These are phyloP conservation scores for Hypsopygia costalis DNA, from an alignment of 2,888 invertebrate genomes.

Conservation along the genomic window DNA sequence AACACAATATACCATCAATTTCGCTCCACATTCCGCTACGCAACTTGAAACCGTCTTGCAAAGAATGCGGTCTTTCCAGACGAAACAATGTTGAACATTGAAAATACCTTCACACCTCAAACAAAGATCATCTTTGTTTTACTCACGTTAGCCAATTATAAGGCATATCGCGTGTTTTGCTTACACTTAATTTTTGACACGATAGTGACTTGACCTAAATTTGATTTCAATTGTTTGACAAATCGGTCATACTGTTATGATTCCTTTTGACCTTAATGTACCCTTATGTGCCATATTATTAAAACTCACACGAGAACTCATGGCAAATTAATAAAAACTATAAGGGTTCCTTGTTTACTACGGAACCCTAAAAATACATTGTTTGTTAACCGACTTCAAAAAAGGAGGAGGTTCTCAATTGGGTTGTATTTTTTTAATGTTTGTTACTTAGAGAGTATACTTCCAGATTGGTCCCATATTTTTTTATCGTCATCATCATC, in stretches of 20 bases:
- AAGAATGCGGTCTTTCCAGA: constrained; percentile 1
- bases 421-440: too few relatives aligned
- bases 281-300: too few relatives aligned
- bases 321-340: too few relatives aligned
- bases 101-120: constrained; percentile 8
- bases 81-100: constrained; percentile 8
- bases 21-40: constrained; percentile 5
- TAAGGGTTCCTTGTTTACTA: too few relatives aligned
- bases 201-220: constrained; percentile 9
- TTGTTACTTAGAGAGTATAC: too few relatives aligned
- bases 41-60: constrained; percentile 1
- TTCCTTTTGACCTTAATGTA: constrained; percentile 7
- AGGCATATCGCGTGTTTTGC: constrained; percentile 9
- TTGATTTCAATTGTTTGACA: constrained; percentile 9
- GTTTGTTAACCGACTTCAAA: too few relatives aligned
- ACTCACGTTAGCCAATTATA: constrained; percentile 9
- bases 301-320: too few relatives aligned
- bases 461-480: too few relatives aligned
- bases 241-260: constrained; percentile 2
- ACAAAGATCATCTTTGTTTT: constrained; percentile 10
- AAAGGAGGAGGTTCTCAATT: too few relatives aligned
- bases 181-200: constrained; percentile 7
- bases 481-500: too few relatives aligned
- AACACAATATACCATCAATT: too few relatives aligned
- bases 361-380: too few relatives aligned